These are phyloP conservation scores for Pelochelys cantorii DNA, from an alignment of 2,797 vertebrate genomes.

Conservation along the genomic window DNA sequence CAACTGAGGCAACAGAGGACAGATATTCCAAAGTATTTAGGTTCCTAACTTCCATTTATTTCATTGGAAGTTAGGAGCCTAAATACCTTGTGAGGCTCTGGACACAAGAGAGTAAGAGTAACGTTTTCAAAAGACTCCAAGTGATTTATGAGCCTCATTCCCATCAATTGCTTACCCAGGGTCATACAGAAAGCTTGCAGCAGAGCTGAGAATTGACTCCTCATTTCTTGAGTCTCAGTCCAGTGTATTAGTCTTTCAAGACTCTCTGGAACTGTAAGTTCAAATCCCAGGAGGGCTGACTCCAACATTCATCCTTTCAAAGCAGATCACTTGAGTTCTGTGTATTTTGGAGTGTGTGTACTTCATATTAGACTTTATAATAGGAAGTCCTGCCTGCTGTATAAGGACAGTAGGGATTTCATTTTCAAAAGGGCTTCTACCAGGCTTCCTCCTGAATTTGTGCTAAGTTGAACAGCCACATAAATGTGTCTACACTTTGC, in stretches of 20 bases:
- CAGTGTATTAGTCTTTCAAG: neutral
- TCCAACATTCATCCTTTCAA: neutral
- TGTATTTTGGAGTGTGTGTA: neutral
- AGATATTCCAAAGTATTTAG: neutral
- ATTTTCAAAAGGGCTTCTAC: neutral
- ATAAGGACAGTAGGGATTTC: neutral
- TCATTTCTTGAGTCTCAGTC: accelerated
- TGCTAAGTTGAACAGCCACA: accelerated
- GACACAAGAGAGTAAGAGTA: neutral
- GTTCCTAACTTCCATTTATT: neutral
- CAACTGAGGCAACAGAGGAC: neutral
- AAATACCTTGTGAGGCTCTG: neutral
- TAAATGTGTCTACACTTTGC: neutral
- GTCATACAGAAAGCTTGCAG: neutral
- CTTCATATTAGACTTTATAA: neutral
- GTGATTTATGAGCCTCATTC: neutral
- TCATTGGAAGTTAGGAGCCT: neutral
- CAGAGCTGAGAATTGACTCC: accelerated
- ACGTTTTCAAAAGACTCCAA: neutral
- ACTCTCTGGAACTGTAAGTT: neutral
- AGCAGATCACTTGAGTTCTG: too few relatives aligned
- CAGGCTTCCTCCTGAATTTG: accelerated
- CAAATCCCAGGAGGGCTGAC: neutral
- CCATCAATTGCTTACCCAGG: neutral
- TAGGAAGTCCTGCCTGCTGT: neutral